Evolutionary conservation across 2,113 vertebrate species (phyloP), one percentile per base, ranked within the genome.

Genomic region (Lepus americanus): DNA sequence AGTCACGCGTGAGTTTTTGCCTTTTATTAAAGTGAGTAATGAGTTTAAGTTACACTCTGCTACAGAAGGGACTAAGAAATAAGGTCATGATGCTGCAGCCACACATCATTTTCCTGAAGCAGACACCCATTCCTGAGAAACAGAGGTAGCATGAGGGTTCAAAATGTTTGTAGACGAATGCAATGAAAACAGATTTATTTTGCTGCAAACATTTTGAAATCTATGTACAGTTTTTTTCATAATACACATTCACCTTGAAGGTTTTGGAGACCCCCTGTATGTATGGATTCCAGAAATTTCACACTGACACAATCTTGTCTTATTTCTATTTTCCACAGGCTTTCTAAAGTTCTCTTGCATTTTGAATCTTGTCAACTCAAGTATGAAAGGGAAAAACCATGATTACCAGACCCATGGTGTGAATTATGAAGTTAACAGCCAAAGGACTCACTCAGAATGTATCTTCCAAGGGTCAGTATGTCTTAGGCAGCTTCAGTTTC

Each of bases 121-220:
- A 82, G 19, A 95, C 17, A 77, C 70, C 27, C 66, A 86, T 93
- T 94, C 81, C 84, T 61, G 51, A 95, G 82, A 94, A 88, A 83
- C 81, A 94, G 31, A 61, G 59, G 23, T 79, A 39, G 23, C 39
- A 95, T 59, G 55, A 59, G 55, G 55, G 55, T 59, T 20, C 44
- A 59, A 17, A 59, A 16, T 59, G 14, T 59, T 14, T 19, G 19
- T 19, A 59, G 55, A 59, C 4, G 19, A 59, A 59, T 44, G 55
- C 55, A 59, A 59, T 59, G 55, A 59, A 19, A 19, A 59, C 17
- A 14, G 19, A 17, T 59, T 19, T 59, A 59, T 59, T 59, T 59
- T 59, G 55, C 14, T 59, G 19, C 55, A 59, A 59, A 59, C 14
- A 14, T 16, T 59, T 59, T 14, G 55, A 59, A 59, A 59, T 59